Base-by-base conservation (phyloP, 2,797 vertebrate genomes). In the Orientallactaga sibirica region DNA sequence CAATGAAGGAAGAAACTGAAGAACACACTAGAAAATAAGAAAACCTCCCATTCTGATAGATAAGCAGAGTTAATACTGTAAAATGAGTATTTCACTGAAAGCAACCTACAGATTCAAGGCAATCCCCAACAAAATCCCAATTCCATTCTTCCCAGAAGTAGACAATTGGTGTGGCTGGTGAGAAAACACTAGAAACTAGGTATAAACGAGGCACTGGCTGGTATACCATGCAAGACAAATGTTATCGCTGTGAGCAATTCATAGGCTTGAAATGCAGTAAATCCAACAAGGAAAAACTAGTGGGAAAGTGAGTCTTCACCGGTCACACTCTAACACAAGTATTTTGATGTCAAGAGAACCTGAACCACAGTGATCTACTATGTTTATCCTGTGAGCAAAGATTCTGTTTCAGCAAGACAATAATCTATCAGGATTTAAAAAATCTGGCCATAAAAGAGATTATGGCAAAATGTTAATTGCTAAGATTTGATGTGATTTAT, bases 361-460 rank as follows among this genome's bases (percentile, higher is more conserved):
- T 14, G 33, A 74, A 9, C 67, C 58, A 80, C 7, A 93, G 61
- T 37, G 88, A n/a, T 78, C 7, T n/a, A 82, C 20, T 19, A 48
- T 37, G 58, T 52, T 62, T 20, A 62, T n/a, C 18, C 64, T 33
- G 10, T 64, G 15, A 92, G 52, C 75, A 86, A 10, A 91, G 58
- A 86, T 18, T 48, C 43, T 75, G 48, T 80, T 74, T 81, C n/a
- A 88, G 55, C 61, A 87, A 95, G 5, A 41, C 66, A 79, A 48
- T 14, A 66, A 92, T 37, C 33, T 84, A 81, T 43, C 41, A 62
- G 1, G 78, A 89, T 74, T 86, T 83, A 68, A 43, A 73, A 95
- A 84, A 75, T 37, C 52, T 85, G 90, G 18, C 52, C 71, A 91
- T 62, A 66, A 84, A 93, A 82, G 6, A 92, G 91, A 85, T 61